Percentiles rank a stretch among this genome's conserved stretches.
Evolutionary conservation across 1,140 invertebrate genomes (phyloP).

Genomic region (Colletes gigas): DNA sequence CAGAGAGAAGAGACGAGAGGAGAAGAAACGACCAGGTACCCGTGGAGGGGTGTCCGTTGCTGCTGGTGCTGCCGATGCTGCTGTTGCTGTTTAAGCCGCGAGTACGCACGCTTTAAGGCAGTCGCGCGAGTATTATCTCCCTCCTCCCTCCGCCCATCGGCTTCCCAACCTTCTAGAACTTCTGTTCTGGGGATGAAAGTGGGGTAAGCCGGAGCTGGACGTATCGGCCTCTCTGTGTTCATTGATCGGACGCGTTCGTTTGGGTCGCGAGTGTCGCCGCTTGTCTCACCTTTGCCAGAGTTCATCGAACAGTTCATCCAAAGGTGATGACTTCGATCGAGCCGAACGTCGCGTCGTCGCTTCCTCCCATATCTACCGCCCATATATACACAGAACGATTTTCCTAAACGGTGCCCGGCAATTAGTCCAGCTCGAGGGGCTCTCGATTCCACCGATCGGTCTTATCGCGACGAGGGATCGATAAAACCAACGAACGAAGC

Average conservation of each 20-base stretch:
- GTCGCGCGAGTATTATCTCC: slow-evolving; percentile 56
- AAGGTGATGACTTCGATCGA: neutral
- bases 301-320: neutral
- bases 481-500: slow-evolving; percentile 14
- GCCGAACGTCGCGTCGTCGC: too few relatives aligned
- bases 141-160: slow-evolving; percentile 16
- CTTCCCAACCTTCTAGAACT: slow-evolving; percentile 35
- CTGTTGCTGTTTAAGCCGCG: slow-evolving; percentile 59
- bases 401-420: neutral
- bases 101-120: slow-evolving; percentile 63
- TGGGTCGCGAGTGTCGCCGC: neutral
- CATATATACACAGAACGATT: neutral
- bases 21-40: slow-evolving; percentile 53
- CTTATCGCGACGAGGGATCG: slow-evolving; percentile 24
- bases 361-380: too few relatives aligned
- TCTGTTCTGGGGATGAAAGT: slow-evolving; percentile 53
- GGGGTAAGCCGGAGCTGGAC: slow-evolving; percentile 26
- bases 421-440: slow-evolving; percentile 5
- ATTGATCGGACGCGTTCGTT: slow-evolving; percentile 17
- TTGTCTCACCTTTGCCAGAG: too few relatives aligned
- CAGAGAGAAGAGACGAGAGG: slow-evolving; percentile 62
- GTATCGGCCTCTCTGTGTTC: slow-evolving; percentile 11
- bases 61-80: slow-evolving; percentile 59
- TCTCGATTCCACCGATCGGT: neutral
- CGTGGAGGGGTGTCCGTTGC: slow-evolving; percentile 62